These are phyloP conservation scores for Halcyon malimbica DNA, from an alignment of 2,113 vertebrate species.

Conservation along the genomic window DNA sequence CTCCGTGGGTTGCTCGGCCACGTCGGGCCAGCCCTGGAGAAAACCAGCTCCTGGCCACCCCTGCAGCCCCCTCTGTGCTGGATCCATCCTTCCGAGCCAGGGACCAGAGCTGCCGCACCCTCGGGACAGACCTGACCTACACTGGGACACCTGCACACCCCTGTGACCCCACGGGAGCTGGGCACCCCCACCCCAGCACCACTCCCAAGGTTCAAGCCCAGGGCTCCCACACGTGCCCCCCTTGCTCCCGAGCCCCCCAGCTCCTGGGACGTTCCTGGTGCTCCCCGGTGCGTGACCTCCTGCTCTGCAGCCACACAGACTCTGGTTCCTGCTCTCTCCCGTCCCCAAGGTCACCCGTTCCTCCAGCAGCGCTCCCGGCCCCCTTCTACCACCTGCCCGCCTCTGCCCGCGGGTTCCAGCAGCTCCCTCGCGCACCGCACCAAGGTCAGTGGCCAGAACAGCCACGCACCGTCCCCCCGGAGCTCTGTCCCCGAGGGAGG, in stretches of 20 bases:
- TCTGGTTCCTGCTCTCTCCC: background rate
- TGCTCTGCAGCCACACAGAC: accelerated
- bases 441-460: accelerated
- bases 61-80: background rate
- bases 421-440: accelerated
- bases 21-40: background rate
- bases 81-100: background rate
- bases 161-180: accelerated
- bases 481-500: accelerated
- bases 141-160: accelerated
- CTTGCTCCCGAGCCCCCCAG: background rate
- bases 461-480: background rate
- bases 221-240: accelerated
- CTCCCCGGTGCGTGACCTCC: background rate
- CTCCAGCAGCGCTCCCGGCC: background rate
- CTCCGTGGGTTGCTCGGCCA: accelerated
- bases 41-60: background rate
- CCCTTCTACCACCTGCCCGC: accelerated
- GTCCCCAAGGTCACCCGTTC: background rate
- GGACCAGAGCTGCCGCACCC: accelerated
- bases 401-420: background rate
- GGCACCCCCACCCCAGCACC: background rate
- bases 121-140: background rate
- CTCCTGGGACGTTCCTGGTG: background rate
- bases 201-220: accelerated